These are phyloP conservation scores for Psilopsiagon aymara DNA, from an alignment of 2,113 vertebrate genomes.

Conservation along the genomic window DNA sequence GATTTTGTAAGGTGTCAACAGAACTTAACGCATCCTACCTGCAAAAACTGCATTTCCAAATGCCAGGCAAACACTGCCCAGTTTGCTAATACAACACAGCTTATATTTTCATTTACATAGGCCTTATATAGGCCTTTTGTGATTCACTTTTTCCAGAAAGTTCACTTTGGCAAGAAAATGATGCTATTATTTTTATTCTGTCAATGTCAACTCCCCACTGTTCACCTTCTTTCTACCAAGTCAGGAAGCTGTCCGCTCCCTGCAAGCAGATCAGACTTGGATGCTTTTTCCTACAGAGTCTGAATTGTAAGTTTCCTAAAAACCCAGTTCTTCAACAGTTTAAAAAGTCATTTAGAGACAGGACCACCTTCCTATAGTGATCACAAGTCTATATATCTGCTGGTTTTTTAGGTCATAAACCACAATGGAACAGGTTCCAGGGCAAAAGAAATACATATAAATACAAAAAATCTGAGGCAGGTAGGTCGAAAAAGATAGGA, in stretches of 20 bases:
- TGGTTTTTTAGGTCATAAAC: background rate
- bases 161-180: background rate
- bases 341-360: background rate
- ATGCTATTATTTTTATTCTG: background rate
- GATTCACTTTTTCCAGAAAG: background rate
- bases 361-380: background rate
- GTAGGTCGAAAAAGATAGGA: background rate
- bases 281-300: background rate
- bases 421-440: background rate
- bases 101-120: background rate
- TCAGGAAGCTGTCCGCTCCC: accelerated
- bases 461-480: background rate
- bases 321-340: background rate
- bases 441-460: accelerated
- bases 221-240: background rate
- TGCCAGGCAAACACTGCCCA: background rate
- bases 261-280: background rate
- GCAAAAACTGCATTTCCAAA: background rate
- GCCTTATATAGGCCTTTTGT: background rate
- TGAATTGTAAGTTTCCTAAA: background rate
- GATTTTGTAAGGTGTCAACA: background rate
- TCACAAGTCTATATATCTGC: background rate
- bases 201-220: background rate
- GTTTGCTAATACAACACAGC: background rate
- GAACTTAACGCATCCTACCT: background rate